Evolutionary conservation across 37 sponge, comb jelly and placozoan genomes (phyloP), one percentile per base, ranked within the genome.

Genomic region (Geodia barretti): DNA sequence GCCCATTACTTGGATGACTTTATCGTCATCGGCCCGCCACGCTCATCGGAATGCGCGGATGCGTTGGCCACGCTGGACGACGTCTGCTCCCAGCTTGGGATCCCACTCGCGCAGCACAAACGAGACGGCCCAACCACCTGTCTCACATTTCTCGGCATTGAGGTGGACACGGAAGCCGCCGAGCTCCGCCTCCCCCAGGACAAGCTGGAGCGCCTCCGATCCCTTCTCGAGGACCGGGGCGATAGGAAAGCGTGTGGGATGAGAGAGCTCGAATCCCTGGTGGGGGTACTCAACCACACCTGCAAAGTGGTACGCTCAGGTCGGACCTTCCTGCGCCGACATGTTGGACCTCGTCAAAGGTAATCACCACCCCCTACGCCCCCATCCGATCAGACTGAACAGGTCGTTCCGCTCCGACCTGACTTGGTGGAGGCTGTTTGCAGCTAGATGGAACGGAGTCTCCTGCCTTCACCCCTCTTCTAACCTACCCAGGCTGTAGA

Each of bases 291-390:
- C 32, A 33, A 62, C 39, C 63, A 61, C 20, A 64, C 65, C 7
- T 60, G 63, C 39, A 77, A 62, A 38, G 78, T 77, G 36, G 78
- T 77, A 21, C 62, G 78, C 25, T 64, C 78, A 4, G 78, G 78
- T 31, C 62, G 39, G 34, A 21, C 35, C 63, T 77, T 77, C 36
- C 63, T 77, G 26, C 30, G 78, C 23, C 1, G 66, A 0, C 25
- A 33, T 60, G 25, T 11, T 60, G 63, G 33, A 31, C 26, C 36
- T 4, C 21, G 24, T 20, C 30, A n/a, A 25, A 26, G 24, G 28
- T 11, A n/a, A 28, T 30, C 35, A 75, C 76, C 76, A 59, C 76
- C 54, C 24, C 34, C 28, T 75, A 28, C 78, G 78, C n/a, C n/a
- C n/a, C n/a, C n/a, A n/a, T n/a, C n/a, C n/a, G n/a, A n/a, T n/a